phyloP scores from a whole-genome alignment of 2,113 vertebrate genomes.

The Manacus vitellinus region DNA sequence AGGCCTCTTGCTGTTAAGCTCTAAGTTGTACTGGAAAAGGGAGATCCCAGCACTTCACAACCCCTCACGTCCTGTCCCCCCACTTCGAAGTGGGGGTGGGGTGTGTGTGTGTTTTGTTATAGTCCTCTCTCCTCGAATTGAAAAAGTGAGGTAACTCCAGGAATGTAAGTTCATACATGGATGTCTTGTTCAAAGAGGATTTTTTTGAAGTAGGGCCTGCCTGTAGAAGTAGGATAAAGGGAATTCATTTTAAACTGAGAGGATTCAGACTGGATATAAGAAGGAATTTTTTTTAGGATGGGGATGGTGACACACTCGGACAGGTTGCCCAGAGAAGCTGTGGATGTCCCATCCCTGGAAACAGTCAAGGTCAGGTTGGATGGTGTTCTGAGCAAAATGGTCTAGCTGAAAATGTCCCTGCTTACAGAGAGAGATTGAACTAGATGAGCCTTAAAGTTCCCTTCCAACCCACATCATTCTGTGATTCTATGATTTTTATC shows the following conservation, averaged over 20 bases:
- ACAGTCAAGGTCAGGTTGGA: fast-evolving
- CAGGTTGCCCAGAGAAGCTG: background rate
- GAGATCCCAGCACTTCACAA: background rate
- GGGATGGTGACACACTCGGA: background rate
- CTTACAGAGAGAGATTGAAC: fast-evolving
- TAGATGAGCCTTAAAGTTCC: background rate
- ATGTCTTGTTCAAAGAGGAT: background rate
- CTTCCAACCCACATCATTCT: background rate
- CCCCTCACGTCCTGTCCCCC: too few species aligned
- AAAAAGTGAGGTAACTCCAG: background rate
- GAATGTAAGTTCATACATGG: background rate
- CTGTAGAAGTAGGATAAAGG: background rate
- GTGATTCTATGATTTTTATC: background rate
- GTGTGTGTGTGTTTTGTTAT: background rate
- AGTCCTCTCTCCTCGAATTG: background rate
- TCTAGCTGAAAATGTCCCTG: background rate
- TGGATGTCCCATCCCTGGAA: background rate
- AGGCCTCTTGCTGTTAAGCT: background rate
- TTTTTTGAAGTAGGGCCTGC: background rate
- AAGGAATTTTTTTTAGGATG: background rate
- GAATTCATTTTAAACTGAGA: background rate
- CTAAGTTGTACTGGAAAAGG: background rate
- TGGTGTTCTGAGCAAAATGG: fast-evolving
- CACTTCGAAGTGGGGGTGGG: background rate
- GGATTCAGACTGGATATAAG: background rate